Evolutionary conservation across 1,140 invertebrate species (phyloP).

Genomic region (Parasteatoda tepidariorum): DNA sequence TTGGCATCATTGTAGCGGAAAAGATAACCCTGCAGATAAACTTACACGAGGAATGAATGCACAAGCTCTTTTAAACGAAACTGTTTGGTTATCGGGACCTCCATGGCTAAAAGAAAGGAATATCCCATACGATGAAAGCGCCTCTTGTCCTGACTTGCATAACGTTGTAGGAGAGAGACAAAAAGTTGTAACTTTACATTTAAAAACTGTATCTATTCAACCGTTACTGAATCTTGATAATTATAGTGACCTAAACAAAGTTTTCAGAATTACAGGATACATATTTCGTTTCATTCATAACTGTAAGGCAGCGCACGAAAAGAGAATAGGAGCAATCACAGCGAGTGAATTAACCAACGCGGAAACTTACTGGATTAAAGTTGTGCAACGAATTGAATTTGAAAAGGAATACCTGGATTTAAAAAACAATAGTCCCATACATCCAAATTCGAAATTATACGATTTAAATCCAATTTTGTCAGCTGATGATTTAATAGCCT

Average conservation of each 20-base stretch:
- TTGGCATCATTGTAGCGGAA: slow-evolving; percentile 15
- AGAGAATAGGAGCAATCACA: background rate
- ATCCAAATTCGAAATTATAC: background rate
- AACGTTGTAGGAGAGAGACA: background rate
- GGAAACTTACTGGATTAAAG: background rate
- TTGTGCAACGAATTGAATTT: background rate
- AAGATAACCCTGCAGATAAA: slow-evolving; percentile 34
- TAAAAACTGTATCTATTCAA: background rate
- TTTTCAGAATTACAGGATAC: background rate
- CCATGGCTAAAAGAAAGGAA: slow-evolving; percentile 8
- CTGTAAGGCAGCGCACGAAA: background rate
- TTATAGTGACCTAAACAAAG: background rate
- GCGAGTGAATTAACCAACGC: background rate
- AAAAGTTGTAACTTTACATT: background rate
- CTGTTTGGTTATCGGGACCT: slow-evolving; percentile 15
- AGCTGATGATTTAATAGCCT: background rate
- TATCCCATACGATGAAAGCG: background rate
- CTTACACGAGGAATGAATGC: slow-evolving; percentile 7
- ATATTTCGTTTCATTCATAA: background rate
- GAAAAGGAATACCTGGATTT: background rate
- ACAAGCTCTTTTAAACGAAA: background rate
- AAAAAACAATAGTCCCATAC: background rate
- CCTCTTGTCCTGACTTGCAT: background rate
- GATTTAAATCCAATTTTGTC: background rate
- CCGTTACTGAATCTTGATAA: background rate